Evolutionary conservation across 2,888 invertebrate species (phyloP).

Genomic region (Iselma pallidipennis): DNA sequence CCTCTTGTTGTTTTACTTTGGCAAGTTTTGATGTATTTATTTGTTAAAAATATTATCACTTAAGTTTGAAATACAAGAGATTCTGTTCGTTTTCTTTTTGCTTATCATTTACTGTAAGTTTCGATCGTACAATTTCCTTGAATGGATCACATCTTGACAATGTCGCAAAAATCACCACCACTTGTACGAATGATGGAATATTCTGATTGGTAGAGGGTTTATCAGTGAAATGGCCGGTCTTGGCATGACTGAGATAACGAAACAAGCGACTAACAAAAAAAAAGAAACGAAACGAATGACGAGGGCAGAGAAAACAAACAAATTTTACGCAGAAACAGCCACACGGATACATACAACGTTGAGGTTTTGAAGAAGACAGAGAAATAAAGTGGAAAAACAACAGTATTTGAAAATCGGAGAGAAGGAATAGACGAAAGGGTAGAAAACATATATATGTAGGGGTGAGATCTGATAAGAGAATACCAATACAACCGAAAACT

Average conservation of each 20-base stretch:
- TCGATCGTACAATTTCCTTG: no score
- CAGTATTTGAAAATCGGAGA: not conserved
- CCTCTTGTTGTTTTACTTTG: no score
- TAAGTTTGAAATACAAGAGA: no score
- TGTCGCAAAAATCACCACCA: conserved; percentile 15
- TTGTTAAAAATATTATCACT: no score
- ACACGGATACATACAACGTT: not conserved
- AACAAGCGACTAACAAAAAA: conserved; percentile 14
- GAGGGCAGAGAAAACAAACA: conserved; percentile 8
- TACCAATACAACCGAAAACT: not conserved
- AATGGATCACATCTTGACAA: not conserved
- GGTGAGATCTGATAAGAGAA: not conserved
- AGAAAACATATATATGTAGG: no score
- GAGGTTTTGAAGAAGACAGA: not conserved
- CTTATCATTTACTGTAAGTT: not conserved
- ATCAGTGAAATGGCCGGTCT: conserved; percentile 33
- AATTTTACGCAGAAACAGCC: not conserved
- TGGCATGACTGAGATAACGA: not conserved
- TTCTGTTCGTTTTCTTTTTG: not conserved
- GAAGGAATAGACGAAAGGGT: not conserved
- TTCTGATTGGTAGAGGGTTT: conserved; percentile 30
- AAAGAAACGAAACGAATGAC: conserved; percentile 16
- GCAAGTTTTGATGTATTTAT: no score
- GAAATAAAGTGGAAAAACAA: not conserved
- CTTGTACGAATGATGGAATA: conserved; percentile 31